Conservation (phyloP, 2,888 invertebrate species). For the Ptychoptera albimana region DNA sequence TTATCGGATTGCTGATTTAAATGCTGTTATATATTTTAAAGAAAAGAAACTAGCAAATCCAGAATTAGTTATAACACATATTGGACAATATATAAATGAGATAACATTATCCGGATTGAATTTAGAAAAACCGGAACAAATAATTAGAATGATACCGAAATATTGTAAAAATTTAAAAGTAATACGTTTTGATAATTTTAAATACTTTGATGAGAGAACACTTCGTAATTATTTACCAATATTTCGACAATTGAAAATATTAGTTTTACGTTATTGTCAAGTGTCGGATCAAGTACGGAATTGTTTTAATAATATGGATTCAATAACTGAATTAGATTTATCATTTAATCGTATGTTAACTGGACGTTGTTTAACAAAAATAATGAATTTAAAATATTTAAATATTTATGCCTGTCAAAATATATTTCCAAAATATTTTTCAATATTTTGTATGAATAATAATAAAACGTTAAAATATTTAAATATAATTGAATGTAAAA, state of each 20-base stretch:
- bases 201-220: too few species aligned
- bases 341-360: slow-evolving; percentile 8
- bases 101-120: neutral
- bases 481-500: slow-evolving; percentile 9
- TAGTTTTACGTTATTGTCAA: slow-evolving; percentile 1
- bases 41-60: neutral
- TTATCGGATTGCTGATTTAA: too few species aligned
- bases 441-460: slow-evolving; percentile 4
- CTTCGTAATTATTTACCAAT: too few species aligned
- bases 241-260: neutral
- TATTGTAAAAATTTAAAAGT: too few species aligned
- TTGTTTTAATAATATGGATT: neutral
- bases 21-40: too few species aligned
- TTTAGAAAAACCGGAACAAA: neutral
- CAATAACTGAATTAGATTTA: slow-evolving; percentile 8
- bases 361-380: slow-evolving; percentile 7
- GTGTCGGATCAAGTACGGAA: neutral
- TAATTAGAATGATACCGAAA: too few species aligned
- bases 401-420: slow-evolving; percentile 8
- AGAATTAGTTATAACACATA: neutral
- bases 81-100: neutral
- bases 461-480: slow-evolving; percentile 6
- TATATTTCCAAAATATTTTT: slow-evolving; percentile 8
- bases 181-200: too few species aligned
- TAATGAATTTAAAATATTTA: slow-evolving; percentile 6